Evolutionary conservation across 2,113 vertebrate species (phyloP).

Genomic region (Isurus oxyrinchus): DNA sequence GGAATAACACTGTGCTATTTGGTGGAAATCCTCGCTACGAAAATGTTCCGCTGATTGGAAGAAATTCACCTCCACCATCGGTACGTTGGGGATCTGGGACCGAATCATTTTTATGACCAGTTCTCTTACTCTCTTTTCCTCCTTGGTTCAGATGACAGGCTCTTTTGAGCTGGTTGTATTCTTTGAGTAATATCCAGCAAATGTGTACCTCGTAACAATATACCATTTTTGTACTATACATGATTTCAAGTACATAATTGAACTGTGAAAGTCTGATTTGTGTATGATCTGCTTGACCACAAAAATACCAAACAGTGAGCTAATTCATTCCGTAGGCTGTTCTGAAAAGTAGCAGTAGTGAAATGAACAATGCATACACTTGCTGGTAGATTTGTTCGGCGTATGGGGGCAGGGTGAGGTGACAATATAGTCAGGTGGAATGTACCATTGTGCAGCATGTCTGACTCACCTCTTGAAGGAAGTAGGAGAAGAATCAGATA

Average conservation of each 20-base stretch:
- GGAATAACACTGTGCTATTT: slow-evolving; percentile 84
- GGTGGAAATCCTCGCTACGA: slow-evolving; percentile 88
- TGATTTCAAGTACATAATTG: not conserved
- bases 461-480: not conserved
- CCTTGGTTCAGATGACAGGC: not conserved
- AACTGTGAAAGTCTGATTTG: not conserved
- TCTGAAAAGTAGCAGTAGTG: not conserved
- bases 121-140: accelerated
- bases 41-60: slow-evolving; percentile 88
- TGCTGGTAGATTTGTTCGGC: not conserved
- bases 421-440: not conserved
- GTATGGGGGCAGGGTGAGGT: not conserved
- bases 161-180: not conserved
- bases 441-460: not conserved
- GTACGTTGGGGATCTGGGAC: slow-evolving; percentile 61
- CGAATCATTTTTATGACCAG: slow-evolving; percentile 45
- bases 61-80: slow-evolving; percentile 91
- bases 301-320: not conserved
- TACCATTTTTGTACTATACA: not conserved
- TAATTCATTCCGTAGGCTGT: not conserved
- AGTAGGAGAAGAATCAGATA: not conserved
- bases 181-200: not conserved
- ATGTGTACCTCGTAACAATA: too few species aligned
- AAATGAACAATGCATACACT: not conserved
- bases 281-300: not conserved